phyloP scores from a whole-genome alignment of 2,113 vertebrate genomes.

The Pao palembangensis region DNA sequence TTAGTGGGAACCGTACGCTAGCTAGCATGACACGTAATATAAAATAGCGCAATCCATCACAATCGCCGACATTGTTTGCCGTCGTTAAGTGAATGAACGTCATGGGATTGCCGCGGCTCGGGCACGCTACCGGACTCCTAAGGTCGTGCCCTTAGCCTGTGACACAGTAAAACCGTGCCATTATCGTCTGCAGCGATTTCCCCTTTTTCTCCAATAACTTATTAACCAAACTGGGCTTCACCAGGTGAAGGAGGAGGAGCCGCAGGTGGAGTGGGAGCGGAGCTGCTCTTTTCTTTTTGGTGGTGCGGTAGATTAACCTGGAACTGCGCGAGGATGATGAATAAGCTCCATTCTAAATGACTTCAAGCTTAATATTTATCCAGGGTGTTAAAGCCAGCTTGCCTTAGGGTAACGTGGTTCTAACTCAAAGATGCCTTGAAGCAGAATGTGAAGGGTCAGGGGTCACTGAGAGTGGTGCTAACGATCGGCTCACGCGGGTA shows the following conservation, averaged over 20 bases:
- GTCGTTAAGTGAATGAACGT: slow-evolving; percentile 47
- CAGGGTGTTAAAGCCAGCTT: too few relatives aligned
- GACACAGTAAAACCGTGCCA: slow-evolving; percentile 56
- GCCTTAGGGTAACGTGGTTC: too few relatives aligned
- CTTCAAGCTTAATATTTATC: too few relatives aligned
- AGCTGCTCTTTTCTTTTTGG: slow-evolving; percentile 11
- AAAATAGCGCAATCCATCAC: slow-evolving; percentile 57
- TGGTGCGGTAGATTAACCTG: not conserved
- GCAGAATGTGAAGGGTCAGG: too few relatives aligned
- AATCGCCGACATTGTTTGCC: slow-evolving; percentile 55
- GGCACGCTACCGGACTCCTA: slow-evolving; percentile 40
- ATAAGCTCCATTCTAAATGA: too few relatives aligned
- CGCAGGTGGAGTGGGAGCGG: slow-evolving; percentile 2
- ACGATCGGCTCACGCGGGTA: too few relatives aligned
- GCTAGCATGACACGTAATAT: slow-evolving; percentile 36
- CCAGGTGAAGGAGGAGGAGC: not conserved
- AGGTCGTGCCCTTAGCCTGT: slow-evolving; percentile 48
- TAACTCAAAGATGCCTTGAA: too few relatives aligned
- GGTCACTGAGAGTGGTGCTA: too few relatives aligned
- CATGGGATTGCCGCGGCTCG: slow-evolving; percentile 44
- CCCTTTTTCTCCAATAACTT: slow-evolving; percentile 71
- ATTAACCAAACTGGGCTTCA: slow-evolving; percentile 63
- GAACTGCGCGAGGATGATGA: too few relatives aligned
- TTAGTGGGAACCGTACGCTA: not conserved
- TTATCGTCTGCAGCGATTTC: slow-evolving; percentile 63